These are phyloP conservation scores for Thinocorus orbignyianus DNA, from an alignment of 2,113 vertebrate genomes.

Conservation along the genomic window DNA sequence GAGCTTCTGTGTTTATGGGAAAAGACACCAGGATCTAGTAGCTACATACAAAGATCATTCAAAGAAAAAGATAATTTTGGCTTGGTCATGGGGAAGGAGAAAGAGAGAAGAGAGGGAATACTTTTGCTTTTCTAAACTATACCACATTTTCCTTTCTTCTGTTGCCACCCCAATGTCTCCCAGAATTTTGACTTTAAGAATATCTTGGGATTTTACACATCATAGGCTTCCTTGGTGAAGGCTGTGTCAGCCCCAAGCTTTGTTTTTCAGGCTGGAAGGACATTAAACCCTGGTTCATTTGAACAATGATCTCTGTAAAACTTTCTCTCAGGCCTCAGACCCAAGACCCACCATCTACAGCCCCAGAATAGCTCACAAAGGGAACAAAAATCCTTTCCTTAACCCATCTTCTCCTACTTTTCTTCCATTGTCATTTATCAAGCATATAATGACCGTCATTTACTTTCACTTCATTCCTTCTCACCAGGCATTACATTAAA, in stretches of 20 bases:
- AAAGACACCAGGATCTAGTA: neutral
- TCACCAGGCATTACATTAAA: neutral
- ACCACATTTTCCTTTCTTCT: neutral
- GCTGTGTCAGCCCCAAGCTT: neutral
- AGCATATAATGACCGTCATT: neutral
- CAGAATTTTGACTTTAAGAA: neutral
- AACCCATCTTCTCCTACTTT: neutral
- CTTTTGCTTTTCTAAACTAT: neutral
- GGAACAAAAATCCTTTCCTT: neutral
- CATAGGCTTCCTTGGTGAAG: neutral
- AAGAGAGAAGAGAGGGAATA: neutral
- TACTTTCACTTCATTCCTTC: neutral
- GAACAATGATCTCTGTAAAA: neutral
- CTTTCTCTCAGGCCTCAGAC: neutral
- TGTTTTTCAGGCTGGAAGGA: neutral
- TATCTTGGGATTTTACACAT: neutral
- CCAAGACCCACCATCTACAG: neutral
- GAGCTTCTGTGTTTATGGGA: neutral
- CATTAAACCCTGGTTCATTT: neutral
- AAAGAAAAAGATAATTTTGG: neutral
- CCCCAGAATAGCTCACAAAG: neutral
- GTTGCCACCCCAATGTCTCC: rapidly evolving
- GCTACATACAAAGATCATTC: neutral
- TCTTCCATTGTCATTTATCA: neutral
- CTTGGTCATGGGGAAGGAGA: neutral